These are phyloP conservation scores for Mya arenaria DNA, from an alignment of 1,140 invertebrate species.

Conservation along the genomic window DNA sequence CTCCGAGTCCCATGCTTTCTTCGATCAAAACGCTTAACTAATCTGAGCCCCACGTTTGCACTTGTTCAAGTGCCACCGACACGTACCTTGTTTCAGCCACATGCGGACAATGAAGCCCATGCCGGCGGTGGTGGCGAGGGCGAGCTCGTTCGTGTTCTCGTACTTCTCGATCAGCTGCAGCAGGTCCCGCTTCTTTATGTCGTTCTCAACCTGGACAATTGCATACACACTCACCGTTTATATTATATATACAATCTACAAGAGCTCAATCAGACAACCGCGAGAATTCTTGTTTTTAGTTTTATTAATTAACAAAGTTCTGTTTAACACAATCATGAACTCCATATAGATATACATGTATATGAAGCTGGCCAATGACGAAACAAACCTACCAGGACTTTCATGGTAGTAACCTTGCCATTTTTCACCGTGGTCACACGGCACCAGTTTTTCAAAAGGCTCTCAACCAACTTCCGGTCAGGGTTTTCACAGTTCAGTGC, in stretches of 20 bases:
- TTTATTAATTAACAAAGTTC: too few species aligned
- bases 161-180: slow-evolving; percentile 71
- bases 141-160: slow-evolving; percentile 73
- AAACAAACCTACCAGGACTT: slow-evolving; percentile 52
- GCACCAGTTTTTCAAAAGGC: slow-evolving; percentile 73
- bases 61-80: too few species aligned
- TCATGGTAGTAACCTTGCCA: slow-evolving; percentile 69
- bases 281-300: too few species aligned
- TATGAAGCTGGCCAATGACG: too few species aligned
- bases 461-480: slow-evolving; percentile 68
- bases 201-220: slow-evolving; percentile 59
- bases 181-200: slow-evolving; percentile 66
- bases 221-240: too few species aligned
- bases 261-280: too few species aligned
- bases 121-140: slow-evolving; percentile 71
- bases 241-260: too few species aligned
- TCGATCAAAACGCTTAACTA: too few species aligned
- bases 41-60: too few species aligned
- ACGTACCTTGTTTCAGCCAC: slow-evolving; percentile 71
- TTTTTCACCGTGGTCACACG: slow-evolving; percentile 74
- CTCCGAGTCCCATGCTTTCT: too few species aligned
- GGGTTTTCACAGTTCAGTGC: slow-evolving; percentile 64
- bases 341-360: too few species aligned
- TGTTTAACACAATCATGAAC: too few species aligned
- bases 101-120: slow-evolving; percentile 68